Evolutionary conservation across 1,140 invertebrate species (phyloP), one percentile per base, ranked within the genome.

Genomic region (Acromyrmex echinatior): DNA sequence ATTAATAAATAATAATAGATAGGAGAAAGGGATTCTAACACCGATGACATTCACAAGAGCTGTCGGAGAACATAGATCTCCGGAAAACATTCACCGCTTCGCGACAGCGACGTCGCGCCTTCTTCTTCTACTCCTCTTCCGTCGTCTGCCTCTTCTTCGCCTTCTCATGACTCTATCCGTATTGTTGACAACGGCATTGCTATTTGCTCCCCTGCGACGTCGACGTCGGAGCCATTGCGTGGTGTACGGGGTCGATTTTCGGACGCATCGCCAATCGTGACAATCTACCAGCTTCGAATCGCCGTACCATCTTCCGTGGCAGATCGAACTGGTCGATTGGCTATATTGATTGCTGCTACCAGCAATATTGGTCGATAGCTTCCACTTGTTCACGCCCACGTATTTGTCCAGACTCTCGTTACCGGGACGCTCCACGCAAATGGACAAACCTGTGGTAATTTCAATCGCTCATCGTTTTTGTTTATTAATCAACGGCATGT

Each of bases 291-390:
- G 58, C n/a, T 74, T 87, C 28, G 90, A 82, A 62, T 91, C 91
- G 85, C 90, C 89, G 39, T 92, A 91, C 92, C 92, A 93, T 89
- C 91, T 93, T 53, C 92, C 92, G 53, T 93, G 92, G 88, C 92
- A 93, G 49, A 39, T 62, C 79, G 82, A 60, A 45, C 35, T 68
- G 35, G 58, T 49, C 28, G 80, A 76, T 35, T 70, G 80, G 12
- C 65, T 18, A 25, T 56, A 63, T 51, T 65, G 66, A 62, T 79
- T 62, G 10, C 9, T 18, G 53, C 51, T 49, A 21, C 76, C 71
- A 66, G 73, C 56, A 71, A 86, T 86, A 76, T 89, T 28, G 12
- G 89, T 87, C 80, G 92, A 92, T 66, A 92, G 87, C 84, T 90
- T 91, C 92, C 92, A 93, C 76, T 90, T 93, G 62, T 91, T 90